Base-by-base conservation (phyloP, 64 coral and sea anemone genomes). In the Actinia equina region DNA sequence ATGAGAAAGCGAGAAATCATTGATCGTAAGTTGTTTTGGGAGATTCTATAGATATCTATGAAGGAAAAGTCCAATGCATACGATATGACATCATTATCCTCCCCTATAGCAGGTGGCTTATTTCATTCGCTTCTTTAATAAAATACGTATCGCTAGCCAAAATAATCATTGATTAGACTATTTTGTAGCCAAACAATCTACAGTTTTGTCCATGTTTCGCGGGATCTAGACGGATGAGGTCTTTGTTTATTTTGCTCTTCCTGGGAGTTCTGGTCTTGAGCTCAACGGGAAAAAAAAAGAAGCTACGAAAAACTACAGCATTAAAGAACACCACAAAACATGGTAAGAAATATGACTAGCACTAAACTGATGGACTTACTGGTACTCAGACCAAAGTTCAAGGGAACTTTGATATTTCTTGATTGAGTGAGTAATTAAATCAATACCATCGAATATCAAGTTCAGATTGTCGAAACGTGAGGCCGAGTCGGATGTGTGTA, bases 161-260 rank as follows among this genome's bases (percentile, higher is more conserved):
- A 74, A 74, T 74, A 74, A 41, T 74, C 69, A 74, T 74, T 74
- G 69, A 74, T 74, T 74, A 74, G 69, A 30, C 69, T 74, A 74
- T 74, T 27, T 74, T 74, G 7, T 74, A 41, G 69, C 8, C 25
- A 74, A 14, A 74, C 69, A 74, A 16, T 42, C 69, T 12, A 4
- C 62, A 19, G 62, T 65, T 41, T 74, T 74, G 69, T 74, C 41
- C 69, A 74, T 74, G 69, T 74, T 41, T 74, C 26, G 26, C 20
- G 23, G 14, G 11, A 13, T 26, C 69, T 74, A 74, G 69, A 26
- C 69, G 69, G 69, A 74, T 74, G 69, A 74, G 69, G 26, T 11
- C 12, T 41, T 74, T 41, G 26, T 41, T 74, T 74, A 26, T 41
- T 41, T 74, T 30, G 69, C 2, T 74, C 25, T 74, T 74, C 69